Percentiles rank a stretch among this genome's conserved stretches.
phyloP scores from a whole-genome alignment of 2,888 invertebrate species.

The Polydrusus cervinus region DNA sequence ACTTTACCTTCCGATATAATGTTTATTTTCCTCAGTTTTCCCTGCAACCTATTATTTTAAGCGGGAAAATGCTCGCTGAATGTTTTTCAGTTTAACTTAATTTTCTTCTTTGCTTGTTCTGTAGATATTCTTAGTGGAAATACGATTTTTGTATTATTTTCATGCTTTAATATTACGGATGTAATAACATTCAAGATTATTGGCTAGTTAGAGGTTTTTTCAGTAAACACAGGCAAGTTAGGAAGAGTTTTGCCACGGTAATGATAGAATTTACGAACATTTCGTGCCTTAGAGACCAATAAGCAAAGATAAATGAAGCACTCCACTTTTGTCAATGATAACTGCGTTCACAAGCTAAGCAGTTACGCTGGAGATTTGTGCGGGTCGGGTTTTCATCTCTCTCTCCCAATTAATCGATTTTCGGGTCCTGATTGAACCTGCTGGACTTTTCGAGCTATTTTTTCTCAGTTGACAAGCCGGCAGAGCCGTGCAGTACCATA shows the following conservation, averaged over 20 bases:
- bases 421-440: too few species aligned
- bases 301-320: too few species aligned
- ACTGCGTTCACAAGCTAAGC: too few species aligned
- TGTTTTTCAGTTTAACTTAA: conserved; percentile 49
- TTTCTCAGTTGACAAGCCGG: too few species aligned
- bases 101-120: conserved; percentile 45
- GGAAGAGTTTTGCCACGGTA: neutral
- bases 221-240: neutral
- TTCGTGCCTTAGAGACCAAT: too few species aligned
- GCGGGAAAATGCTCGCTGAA: conserved; percentile 40
- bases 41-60: conserved; percentile 52
- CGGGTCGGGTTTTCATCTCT: too few species aligned
- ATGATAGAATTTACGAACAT: too few species aligned
- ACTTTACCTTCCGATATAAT: conserved; percentile 47
- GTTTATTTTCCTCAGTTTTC: conserved; percentile 48
- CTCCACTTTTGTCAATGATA: too few species aligned
- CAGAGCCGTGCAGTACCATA: too few species aligned
- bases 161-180: neutral
- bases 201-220: neutral
- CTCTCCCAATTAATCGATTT: too few species aligned
- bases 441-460: too few species aligned
- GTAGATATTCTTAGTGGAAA: conserved; percentile 35
- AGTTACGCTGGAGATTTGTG: too few species aligned
- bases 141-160: conserved; percentile 13
- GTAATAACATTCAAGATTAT: conserved; percentile 5